These are phyloP conservation scores for Labeo rohita DNA, from an alignment of 2,113 vertebrate species.

Conservation along the genomic window DNA sequence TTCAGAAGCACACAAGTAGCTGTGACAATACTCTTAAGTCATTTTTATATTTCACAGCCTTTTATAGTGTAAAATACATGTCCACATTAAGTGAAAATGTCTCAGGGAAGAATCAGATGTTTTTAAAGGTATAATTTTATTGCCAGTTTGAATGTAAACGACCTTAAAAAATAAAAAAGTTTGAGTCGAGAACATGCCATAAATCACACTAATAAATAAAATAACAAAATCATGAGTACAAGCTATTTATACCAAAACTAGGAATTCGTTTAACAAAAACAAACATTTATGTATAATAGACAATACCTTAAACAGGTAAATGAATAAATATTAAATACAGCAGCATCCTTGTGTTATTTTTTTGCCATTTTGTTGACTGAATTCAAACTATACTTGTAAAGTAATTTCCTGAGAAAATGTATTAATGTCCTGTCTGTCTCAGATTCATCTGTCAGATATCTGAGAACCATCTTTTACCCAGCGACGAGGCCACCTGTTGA, in stretches of 20 bases:
- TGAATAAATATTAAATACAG: constrained; percentile 25
- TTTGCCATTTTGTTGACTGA: not conserved
- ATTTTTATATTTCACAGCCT: not conserved
- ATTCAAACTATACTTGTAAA: not conserved
- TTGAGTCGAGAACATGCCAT: not conserved
- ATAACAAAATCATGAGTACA: not conserved
- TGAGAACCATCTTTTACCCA: not conserved
- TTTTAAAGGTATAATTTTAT: not conserved
- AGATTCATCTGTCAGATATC: not conserved
- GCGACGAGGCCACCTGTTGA: not conserved
- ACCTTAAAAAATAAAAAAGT: not conserved
- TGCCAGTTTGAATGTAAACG: not conserved
- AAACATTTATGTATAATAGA: not conserved
- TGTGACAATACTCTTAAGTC: not conserved
- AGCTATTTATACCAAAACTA: not conserved
- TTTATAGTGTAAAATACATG: not conserved
- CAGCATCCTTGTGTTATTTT: not conserved
- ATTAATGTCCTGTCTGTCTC: not conserved
- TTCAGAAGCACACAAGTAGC: not conserved
- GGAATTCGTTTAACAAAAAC: not conserved
- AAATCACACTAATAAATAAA: not conserved
- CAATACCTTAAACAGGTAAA: not conserved
- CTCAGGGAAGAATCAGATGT: not conserved
- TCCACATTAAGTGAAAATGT: not conserved
- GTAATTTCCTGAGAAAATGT: constrained; percentile 27